These are phyloP conservation scores for Aphelinus atriplicis DNA, from an alignment of 1,140 invertebrate species.

Conservation along the genomic window DNA sequence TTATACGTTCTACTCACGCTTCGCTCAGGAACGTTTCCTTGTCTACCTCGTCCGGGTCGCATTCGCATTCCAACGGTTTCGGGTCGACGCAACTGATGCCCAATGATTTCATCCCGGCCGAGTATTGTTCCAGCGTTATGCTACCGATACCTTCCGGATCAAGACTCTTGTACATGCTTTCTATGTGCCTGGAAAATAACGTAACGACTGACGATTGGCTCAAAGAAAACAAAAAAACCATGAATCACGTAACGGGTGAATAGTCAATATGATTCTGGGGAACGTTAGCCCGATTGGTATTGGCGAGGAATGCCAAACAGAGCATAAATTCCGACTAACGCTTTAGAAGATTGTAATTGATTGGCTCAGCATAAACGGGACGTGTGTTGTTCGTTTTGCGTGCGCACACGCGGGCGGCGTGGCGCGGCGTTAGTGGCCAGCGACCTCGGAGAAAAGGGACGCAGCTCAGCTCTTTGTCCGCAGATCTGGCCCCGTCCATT, in stretches of 20 bases:
- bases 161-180: conserved; percentile 55
- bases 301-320: background rate
- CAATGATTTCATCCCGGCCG: conserved; percentile 52
- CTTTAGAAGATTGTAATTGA: background rate
- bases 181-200: conserved; percentile 52
- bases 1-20: conserved; percentile 49
- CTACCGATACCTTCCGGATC: conserved; percentile 47
- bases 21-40: conserved; percentile 50
- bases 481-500: conserved; percentile 5
- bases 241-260: too few species aligned
- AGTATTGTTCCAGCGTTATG: conserved; percentile 55
- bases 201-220: too few species aligned
- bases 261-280: too few species aligned
- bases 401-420: too few species aligned
- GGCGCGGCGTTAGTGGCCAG: too few species aligned
- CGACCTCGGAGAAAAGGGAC: too few species aligned
- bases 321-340: conserved; percentile 1
- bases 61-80: conserved; percentile 44
- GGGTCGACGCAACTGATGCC: conserved; percentile 48
- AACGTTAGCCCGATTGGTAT: too few species aligned
- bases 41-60: conserved; percentile 44
- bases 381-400: too few species aligned
- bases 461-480: conserved; percentile 15
- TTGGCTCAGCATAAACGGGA: too few species aligned
- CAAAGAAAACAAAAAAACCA: too few species aligned